Conservation (phyloP, 2,888 invertebrate species). For the Toxonevra muliebris region DNA sequence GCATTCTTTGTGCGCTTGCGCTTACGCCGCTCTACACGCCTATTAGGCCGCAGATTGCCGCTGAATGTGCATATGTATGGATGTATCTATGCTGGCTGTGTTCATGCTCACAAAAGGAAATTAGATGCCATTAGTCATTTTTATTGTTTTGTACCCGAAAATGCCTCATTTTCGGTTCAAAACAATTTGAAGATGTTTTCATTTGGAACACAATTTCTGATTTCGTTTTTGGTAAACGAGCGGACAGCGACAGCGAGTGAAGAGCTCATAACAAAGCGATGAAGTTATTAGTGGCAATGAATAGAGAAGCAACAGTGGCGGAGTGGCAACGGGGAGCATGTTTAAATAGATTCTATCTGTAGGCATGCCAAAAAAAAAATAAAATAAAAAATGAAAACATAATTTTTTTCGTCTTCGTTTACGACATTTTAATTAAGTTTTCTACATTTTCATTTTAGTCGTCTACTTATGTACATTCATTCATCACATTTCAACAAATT, state of each 20-base stretch:
- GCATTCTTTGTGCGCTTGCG: slow-evolving; percentile 17
- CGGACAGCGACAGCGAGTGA: neutral
- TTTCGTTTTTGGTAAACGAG: slow-evolving; percentile 2
- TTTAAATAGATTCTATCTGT: slow-evolving; percentile 4
- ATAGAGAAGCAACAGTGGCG: neutral
- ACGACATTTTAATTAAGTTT: slow-evolving; percentile 37
- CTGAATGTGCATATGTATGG: slow-evolving; percentile 1
- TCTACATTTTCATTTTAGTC: slow-evolving; percentile 25
- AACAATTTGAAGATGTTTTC: slow-evolving; percentile 43
- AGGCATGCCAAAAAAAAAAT: neutral
- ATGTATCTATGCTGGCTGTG: slow-evolving; percentile 14
- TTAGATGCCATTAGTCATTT: slow-evolving; percentile 44
- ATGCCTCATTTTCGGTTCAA: slow-evolving; percentile 24
- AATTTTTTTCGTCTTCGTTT: slow-evolving; percentile 10
- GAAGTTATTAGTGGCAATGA: neutral
- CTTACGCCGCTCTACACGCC: slow-evolving; percentile 25
- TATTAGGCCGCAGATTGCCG: slow-evolving; percentile 2
- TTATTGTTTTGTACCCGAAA: slow-evolving; percentile 31
- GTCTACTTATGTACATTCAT: slow-evolving; percentile 8
- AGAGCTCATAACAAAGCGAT: neutral
- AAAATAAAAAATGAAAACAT: neutral
- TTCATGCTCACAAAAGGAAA: slow-evolving; percentile 36
- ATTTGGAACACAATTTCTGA: slow-evolving; percentile 34
- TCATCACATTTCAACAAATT: slow-evolving; percentile 26
- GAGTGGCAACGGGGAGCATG: neutral